Conservation (phyloP, 2,797 vertebrate genomes). For the Rhabdomys pumilio region DNA sequence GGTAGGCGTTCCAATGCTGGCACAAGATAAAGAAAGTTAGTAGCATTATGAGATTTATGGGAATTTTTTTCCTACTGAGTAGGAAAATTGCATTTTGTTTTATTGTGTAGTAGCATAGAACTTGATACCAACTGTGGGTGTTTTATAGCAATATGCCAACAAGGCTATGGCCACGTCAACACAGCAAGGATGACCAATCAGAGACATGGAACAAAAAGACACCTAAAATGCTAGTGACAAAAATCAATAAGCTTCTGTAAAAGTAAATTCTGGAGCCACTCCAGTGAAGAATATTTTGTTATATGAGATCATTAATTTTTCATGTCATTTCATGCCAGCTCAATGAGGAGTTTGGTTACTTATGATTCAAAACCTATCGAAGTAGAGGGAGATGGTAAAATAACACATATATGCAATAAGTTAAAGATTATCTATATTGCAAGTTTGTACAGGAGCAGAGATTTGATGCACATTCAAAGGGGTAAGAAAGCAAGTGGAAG, state of each 20-base stretch:
- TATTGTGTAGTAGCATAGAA: not conserved
- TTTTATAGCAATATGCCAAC: not conserved
- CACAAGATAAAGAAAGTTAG: not conserved
- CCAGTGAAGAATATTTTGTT: not conserved
- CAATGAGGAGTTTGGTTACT: not conserved
- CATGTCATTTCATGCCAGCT: not conserved
- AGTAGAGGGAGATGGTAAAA: not conserved
- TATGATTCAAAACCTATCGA: not conserved
- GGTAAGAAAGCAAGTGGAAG: not conserved
- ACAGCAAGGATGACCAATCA: not conserved
- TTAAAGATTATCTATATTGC: not conserved
- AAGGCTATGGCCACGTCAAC: not conserved
- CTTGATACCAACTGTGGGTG: not conserved
- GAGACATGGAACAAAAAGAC: not conserved
- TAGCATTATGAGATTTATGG: not conserved
- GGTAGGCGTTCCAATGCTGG: not conserved
- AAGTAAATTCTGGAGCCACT: not conserved
- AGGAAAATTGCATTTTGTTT: not conserved
- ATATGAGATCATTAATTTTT: constrained; percentile 12
- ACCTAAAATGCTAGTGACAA: not conserved
- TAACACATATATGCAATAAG: not conserved
- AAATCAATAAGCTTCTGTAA: not conserved
- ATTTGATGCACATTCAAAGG: not conserved
- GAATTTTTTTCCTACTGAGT: not conserved
- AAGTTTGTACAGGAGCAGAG: not conserved